Percentiles rank a stretch among this genome's conserved stretches.
phyloP scores from a whole-genome alignment of 2,113 vertebrate genomes.

The Diphyllodes magnificus region DNA sequence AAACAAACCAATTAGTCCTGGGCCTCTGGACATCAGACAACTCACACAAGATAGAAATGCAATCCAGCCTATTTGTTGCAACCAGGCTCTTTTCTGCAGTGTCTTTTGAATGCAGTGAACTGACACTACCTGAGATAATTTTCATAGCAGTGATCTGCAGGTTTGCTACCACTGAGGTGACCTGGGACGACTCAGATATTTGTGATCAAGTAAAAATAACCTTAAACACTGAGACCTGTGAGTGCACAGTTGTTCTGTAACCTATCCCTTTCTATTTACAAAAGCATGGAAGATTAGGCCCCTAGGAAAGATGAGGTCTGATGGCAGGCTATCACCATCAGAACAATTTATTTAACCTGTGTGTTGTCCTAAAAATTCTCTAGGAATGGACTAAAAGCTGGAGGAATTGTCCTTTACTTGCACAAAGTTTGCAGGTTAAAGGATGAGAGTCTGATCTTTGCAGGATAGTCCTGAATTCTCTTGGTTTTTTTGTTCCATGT shows the following conservation, averaged over 20 bases:
- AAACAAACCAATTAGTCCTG: not conserved
- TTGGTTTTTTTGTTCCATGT: rapidly evolving
- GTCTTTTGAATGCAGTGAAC: not conserved
- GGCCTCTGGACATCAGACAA: rapidly evolving
- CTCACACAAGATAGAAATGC: not conserved
- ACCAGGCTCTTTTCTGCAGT: not conserved
- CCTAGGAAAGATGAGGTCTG: not conserved
- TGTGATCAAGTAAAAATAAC: not conserved
- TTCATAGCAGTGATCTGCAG: not conserved
- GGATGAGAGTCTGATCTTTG: not conserved
- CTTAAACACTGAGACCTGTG: not conserved
- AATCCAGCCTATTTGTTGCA: not conserved
- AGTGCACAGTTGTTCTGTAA: not conserved
- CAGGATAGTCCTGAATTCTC: not conserved
- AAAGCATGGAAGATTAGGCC: not conserved
- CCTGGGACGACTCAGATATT: not conserved
- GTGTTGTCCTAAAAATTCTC: not conserved
- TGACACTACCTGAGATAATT: not conserved
- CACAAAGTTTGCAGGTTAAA: not conserved
- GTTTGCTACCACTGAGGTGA: not conserved
- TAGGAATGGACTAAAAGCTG: not conserved
- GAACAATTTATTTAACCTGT: not conserved
- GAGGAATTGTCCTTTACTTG: not conserved
- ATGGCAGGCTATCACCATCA: not conserved
- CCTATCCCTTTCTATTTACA: not conserved